These are phyloP conservation scores for Coryphaenoides rupestris DNA, from an alignment of 2,113 vertebrate species.

Conservation along the genomic window DNA sequence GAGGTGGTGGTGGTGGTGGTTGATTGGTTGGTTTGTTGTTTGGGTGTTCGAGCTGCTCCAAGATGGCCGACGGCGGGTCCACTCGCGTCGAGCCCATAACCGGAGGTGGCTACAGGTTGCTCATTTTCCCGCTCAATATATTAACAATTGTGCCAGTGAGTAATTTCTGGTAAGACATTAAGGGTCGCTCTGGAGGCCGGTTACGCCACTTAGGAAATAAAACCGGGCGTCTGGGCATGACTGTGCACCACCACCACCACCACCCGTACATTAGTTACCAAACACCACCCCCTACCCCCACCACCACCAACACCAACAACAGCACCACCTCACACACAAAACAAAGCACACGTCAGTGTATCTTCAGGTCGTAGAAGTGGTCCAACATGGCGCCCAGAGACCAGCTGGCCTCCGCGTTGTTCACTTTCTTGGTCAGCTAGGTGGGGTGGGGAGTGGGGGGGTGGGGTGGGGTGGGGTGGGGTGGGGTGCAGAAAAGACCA, in stretches of 20 bases:
- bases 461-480: too few relatives aligned
- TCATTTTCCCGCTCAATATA: slow-evolving; percentile 29
- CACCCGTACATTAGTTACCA: background rate
- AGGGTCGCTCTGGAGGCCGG: slow-evolving; percentile 4
- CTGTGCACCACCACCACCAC: background rate
- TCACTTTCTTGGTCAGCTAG: slow-evolving; percentile 93
- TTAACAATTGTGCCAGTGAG: slow-evolving; percentile 18
- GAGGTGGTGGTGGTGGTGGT: too few relatives aligned
- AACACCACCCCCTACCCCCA: background rate
- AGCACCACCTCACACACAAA: background rate
- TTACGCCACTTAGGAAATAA: slow-evolving; percentile 11
- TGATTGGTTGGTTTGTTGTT: too few relatives aligned
- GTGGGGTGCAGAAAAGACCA: slow-evolving; percentile 15
- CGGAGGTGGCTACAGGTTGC: slow-evolving; percentile 4
- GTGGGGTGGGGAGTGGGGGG: slow-evolving; percentile 21
- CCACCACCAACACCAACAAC: background rate
- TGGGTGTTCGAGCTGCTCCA: too few relatives aligned
- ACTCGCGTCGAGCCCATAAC: too few relatives aligned
- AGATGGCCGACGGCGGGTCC: too few relatives aligned
- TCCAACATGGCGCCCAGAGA: slow-evolving; percentile 89
- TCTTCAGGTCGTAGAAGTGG: slow-evolving; percentile 81
- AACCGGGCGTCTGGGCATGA: background rate
- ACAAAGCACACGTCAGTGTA: slow-evolving; percentile 51
- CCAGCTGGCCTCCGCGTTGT: slow-evolving; percentile 93
- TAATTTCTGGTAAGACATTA: slow-evolving; percentile 20